Evolutionary conservation across 2,797 vertebrate genomes (phyloP).

Genomic region (Australoheros facetus): DNA sequence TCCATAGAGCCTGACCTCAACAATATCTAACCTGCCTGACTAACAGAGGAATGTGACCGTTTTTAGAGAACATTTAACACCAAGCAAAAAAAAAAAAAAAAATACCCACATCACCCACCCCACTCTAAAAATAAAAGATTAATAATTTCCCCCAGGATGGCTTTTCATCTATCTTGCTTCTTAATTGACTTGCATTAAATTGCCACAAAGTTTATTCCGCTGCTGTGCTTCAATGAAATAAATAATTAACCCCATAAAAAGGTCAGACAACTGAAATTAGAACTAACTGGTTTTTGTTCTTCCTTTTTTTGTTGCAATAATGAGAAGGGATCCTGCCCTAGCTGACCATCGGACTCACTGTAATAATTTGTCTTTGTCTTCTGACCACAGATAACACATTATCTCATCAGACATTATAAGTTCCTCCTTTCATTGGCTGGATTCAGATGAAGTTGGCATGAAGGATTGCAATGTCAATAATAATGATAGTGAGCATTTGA

Average conservation of each 20-base stretch:
- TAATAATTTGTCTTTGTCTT: constrained; percentile 67
- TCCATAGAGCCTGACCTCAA: constrained; percentile 70
- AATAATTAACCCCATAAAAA: constrained; percentile 81
- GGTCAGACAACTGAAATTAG: constrained; percentile 77
- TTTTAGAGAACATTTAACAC: constrained; percentile 70
- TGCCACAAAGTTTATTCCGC: constrained; percentile 78
- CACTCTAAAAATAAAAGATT: constrained; percentile 78
- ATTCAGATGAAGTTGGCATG: constrained; percentile 39
- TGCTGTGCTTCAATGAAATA: constrained; percentile 73
- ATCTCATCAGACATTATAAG: constrained; percentile 60
- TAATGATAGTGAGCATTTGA: constrained; percentile 43
- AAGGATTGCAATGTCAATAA: constrained; percentile 59
- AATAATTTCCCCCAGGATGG: constrained; percentile 81
- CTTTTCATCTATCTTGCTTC: constrained; percentile 75
- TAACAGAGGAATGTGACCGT: constrained; percentile 44
- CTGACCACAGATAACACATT: constrained; percentile 53
- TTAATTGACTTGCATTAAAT: constrained; percentile 81
- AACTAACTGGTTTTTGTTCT: constrained; percentile 56
- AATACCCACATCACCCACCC: constrained; percentile 61
- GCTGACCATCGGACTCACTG: constrained; percentile 53
- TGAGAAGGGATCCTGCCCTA: constrained; percentile 56
- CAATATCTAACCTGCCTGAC: constrained; percentile 63
- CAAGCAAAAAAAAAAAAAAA: constrained; percentile 8
- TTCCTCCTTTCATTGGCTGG: constrained; percentile 45
- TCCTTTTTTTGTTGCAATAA: constrained; percentile 26